These are phyloP conservation scores for Neopipo cinnamomea DNA, from an alignment of 2,113 vertebrate genomes.

Conservation along the genomic window DNA sequence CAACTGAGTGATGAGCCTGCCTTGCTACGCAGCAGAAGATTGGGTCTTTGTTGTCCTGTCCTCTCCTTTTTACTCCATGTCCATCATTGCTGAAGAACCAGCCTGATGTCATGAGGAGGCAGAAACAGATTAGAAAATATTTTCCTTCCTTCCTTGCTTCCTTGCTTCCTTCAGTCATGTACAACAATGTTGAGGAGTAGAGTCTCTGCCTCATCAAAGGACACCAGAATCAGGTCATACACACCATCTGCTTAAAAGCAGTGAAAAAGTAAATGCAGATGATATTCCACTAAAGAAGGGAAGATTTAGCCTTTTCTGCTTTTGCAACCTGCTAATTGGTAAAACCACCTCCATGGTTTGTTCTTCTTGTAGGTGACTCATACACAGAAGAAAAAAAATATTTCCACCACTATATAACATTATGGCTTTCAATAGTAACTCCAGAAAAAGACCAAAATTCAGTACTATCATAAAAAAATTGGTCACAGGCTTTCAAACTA, in stretches of 20 bases:
- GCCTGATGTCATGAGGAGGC: not conserved
- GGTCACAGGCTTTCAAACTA: not conserved
- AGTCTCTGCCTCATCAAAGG: not conserved
- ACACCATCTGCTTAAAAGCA: not conserved
- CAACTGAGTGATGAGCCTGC: not conserved
- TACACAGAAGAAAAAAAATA: not conserved
- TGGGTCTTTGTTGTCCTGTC: not conserved
- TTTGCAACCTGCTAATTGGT: not conserved
- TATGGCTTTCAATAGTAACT: not conserved
- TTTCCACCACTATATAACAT: not conserved
- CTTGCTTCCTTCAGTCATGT: not conserved
- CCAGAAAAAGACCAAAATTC: not conserved
- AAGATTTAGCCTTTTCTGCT: not conserved
- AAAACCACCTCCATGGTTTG: not conserved
- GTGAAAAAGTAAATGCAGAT: not conserved
- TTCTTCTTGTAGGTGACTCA: not conserved
- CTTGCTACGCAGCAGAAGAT: not conserved
- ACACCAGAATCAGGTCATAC: not conserved
- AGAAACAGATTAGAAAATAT: not conserved
- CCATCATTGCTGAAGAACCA: not conserved
- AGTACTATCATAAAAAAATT: not conserved
- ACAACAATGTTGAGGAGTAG: not conserved
- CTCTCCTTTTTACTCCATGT: not conserved
- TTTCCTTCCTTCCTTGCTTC: not conserved
- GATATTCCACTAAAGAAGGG: not conserved